These are phyloP conservation scores for Pogonomyrmex barbatus DNA, from an alignment of 1,140 invertebrate species.

Conservation along the genomic window DNA sequence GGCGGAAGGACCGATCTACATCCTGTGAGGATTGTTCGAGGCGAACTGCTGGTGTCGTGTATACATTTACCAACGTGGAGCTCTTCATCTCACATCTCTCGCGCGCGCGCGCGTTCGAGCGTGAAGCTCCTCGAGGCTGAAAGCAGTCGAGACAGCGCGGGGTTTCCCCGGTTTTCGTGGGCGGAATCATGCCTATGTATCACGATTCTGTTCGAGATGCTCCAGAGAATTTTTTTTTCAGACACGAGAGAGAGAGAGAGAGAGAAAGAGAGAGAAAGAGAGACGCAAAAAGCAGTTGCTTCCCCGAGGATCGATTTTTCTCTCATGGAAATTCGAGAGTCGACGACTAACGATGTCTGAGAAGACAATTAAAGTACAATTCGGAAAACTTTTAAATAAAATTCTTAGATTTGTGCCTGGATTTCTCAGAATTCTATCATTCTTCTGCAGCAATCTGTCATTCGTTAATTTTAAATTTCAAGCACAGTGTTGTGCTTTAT, in stretches of 20 bases:
- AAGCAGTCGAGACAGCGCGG: slow-evolving; percentile 6
- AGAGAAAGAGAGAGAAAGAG: no score
- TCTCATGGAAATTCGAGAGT: background rate
- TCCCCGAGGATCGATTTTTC: background rate
- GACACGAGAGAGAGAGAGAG: background rate
- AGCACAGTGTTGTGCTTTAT: no score
- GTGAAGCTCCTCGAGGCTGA: slow-evolving; percentile 17
- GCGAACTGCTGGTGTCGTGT: slow-evolving; percentile 27
- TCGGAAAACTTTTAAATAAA: background rate
- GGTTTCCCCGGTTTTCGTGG: background rate
- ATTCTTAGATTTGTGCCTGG: background rate
- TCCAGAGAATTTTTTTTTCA: background rate
- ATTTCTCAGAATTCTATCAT: background rate
- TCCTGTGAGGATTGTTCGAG: slow-evolving; percentile 49
- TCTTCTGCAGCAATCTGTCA: background rate
- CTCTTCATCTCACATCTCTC: slow-evolving; percentile 32
- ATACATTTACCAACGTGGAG: slow-evolving; percentile 18
- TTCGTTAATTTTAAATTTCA: background rate
- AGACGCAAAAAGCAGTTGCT: background rate
- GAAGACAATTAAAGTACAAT: background rate
- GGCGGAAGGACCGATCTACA: slow-evolving; percentile 15
- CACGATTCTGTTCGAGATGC: background rate
- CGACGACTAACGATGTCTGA: background rate
- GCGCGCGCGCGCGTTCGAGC: slow-evolving; percentile 30
- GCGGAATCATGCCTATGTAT: background rate